phyloP scores from a whole-genome alignment of 2,113 vertebrate species.

The Trematocara stigmaticum region DNA sequence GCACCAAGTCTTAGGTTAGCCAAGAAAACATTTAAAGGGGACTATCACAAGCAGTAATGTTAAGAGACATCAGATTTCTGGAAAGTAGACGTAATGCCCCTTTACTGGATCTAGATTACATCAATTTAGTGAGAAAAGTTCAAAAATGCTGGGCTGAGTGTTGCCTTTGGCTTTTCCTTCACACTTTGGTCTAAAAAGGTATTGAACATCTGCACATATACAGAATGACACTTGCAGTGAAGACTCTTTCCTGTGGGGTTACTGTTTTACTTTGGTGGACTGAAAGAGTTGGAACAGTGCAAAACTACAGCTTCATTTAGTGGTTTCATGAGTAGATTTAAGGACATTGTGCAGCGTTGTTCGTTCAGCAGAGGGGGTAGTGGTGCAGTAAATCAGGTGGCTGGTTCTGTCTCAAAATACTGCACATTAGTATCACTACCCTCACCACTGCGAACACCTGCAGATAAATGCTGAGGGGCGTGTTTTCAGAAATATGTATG shows the following conservation, averaged over 20 bases:
- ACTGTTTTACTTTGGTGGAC: neutral
- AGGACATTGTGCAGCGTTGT: neutral
- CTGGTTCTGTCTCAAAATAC: neutral
- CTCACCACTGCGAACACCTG: neutral
- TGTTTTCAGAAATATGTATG: slow-evolving; percentile 60
- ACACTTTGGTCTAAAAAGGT: neutral
- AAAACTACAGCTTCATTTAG: neutral
- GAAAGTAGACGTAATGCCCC: neutral
- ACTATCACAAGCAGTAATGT: neutral
- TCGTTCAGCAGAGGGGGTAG: neutral
- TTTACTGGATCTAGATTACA: neutral
- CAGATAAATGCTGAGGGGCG: neutral
- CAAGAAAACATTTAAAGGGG: neutral
- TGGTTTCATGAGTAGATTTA: neutral
- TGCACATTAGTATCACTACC: neutral
- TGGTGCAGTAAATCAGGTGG: neutral
- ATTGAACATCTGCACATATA: neutral
- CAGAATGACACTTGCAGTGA: neutral
- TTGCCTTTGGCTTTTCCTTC: neutral
- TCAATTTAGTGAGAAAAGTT: neutral
- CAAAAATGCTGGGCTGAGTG: neutral
- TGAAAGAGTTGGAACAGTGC: neutral
- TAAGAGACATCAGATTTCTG: neutral
- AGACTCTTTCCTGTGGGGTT: neutral
- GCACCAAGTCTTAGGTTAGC: neutral